phyloP scores from a whole-genome alignment of 2,113 vertebrate species.

The Perognathus longimembris region DNA sequence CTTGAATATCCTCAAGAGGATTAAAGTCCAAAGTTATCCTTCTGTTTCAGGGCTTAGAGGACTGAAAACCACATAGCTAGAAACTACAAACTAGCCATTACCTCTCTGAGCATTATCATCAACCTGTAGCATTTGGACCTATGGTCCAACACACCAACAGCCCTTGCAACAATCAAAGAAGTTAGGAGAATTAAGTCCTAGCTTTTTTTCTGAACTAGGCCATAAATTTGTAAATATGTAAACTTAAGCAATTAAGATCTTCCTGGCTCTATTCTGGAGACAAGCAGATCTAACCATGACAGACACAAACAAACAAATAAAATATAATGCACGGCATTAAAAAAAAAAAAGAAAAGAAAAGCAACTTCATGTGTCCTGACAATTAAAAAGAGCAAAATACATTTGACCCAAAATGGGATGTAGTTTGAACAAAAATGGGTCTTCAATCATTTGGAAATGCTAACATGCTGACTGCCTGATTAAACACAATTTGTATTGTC shows the following conservation, averaged over 20 bases:
- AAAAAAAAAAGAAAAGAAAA: too few relatives aligned
- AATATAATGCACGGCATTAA: background rate
- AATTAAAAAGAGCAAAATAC: slow-evolving; percentile 72
- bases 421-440: slow-evolving; percentile 70
- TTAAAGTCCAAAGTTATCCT: background rate
- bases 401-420: slow-evolving; percentile 58
- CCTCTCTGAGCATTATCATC: background rate
- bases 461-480: slow-evolving; percentile 61
- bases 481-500: slow-evolving; percentile 78
- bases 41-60: background rate
- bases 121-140: background rate
- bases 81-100: background rate
- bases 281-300: background rate
- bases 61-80: background rate
- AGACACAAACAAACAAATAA: background rate
- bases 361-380: slow-evolving; percentile 51
- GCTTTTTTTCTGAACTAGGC: background rate
- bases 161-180: background rate
- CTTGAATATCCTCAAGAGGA: background rate
- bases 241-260: background rate
- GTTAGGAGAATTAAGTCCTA: background rate
- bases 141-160: background rate
- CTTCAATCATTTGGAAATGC: slow-evolving; percentile 55
- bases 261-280: background rate
- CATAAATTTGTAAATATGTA: background rate